Percentiles rank a stretch among this genome's conserved stretches.
Conservation (phyloP, 2,113 vertebrate genomes). For the Rhadina sibilatrix region DNA sequence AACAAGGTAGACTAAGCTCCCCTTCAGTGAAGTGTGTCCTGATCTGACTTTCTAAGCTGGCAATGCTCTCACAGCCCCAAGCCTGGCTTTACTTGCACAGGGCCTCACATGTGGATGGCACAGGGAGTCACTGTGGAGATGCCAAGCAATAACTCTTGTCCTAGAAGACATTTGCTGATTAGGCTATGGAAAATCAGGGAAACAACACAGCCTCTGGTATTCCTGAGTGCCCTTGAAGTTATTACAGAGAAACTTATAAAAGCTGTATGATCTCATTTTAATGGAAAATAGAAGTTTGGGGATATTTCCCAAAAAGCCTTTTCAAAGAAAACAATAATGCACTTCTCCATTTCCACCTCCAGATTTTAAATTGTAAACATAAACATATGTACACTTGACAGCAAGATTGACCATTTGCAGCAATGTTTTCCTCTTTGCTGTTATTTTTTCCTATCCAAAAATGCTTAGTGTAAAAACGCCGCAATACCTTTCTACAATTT, state of each 20-base stretch:
- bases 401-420: constrained; percentile 44
- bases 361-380: constrained; percentile 31
- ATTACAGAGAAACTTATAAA: constrained; percentile 61
- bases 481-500: not conserved
- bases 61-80: not conserved
- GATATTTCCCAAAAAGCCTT: constrained; percentile 20
- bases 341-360: constrained; percentile 11
- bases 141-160: not conserved
- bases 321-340: constrained; percentile 26
- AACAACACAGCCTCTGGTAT: constrained; percentile 46
- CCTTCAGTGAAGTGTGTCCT: not conserved
- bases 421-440: not conserved
- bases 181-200: constrained; percentile 10
- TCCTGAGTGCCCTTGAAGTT: constrained; percentile 67
- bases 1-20: not conserved
- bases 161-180: not conserved
- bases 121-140: not conserved
- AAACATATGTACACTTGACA: not conserved
- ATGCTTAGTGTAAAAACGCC: not conserved
- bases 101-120: rapidly evolving
- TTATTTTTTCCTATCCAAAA: constrained; percentile 21
- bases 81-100: not conserved
- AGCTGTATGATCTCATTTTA: constrained; percentile 47
- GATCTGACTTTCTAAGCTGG: not conserved
- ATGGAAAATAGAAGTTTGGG: not conserved